phyloP scores from a whole-genome alignment of 2,888 invertebrate species.

The Dicyrtoma fusca region DNA sequence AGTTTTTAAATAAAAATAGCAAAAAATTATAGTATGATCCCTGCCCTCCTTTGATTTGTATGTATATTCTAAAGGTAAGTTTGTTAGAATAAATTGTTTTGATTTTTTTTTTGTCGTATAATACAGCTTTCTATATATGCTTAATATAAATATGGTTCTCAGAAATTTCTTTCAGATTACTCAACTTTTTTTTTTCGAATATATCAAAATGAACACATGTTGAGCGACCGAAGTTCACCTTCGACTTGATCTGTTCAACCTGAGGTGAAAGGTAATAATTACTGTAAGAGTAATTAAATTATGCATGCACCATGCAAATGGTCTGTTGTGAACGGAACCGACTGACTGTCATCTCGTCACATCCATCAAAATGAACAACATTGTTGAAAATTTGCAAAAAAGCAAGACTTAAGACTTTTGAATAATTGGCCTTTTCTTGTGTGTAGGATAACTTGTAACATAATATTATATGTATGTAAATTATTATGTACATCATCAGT shows the following conservation, averaged over 20 bases:
- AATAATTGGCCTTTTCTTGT: slow-evolving; percentile 38
- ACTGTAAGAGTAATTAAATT: slow-evolving; percentile 12
- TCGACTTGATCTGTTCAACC: slow-evolving; percentile 54
- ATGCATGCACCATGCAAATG: slow-evolving; percentile 36
- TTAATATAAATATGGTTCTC: slow-evolving; percentile 20
- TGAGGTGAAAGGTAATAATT: slow-evolving; percentile 47
- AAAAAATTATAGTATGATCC: slow-evolving; percentile 38
- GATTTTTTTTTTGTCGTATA: slow-evolving; percentile 19
- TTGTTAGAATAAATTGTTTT: slow-evolving; percentile 22
- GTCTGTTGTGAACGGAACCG: slow-evolving; percentile 22
- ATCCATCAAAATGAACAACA: slow-evolving; percentile 29
- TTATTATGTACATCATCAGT: no score
- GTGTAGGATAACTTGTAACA: slow-evolving; percentile 8
- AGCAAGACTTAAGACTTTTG: slow-evolving; percentile 34
- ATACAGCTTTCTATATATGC: slow-evolving; percentile 10
- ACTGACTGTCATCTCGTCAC: slow-evolving; percentile 23
- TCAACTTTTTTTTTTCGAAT: slow-evolving; percentile 38
- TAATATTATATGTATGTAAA: no score
- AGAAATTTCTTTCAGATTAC: slow-evolving; percentile 37
- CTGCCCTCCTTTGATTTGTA: slow-evolving; percentile 46
- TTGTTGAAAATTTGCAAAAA: slow-evolving; percentile 25
- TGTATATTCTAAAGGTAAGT: slow-evolving; percentile 29
- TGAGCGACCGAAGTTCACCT: slow-evolving; percentile 55
- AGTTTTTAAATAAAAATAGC: slow-evolving; percentile 37
- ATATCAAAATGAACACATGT: slow-evolving; percentile 57